Evolutionary conservation across 1,140 invertebrate species (phyloP), one percentile per base, ranked within the genome.

Genomic region (Trigoniulus corallinus): DNA sequence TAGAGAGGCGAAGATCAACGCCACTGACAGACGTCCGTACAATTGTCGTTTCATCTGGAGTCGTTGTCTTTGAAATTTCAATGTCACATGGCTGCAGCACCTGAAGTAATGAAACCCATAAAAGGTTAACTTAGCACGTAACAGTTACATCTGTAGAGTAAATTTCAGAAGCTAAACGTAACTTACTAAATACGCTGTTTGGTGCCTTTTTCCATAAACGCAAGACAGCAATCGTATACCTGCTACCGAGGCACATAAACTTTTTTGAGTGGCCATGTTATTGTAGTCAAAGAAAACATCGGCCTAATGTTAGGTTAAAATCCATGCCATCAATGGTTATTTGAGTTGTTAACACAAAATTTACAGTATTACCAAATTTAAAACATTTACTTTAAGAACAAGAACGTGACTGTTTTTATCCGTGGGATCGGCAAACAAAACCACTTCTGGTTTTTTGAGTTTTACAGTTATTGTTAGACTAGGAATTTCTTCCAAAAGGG

Each of bases 201-300:
- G 52, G 29, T 56, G 52, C 18, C 57, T 43, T 7, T 48, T 39
- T 37, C 57, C 58, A 50, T 62, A 61, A 10, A 57, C 26, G 13
- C 58, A 62, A 0, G 60, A 61, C 15, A 79, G 67, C 1, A 82
- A 73, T 57, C 82, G 78, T 24, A 84, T 63, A 12, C 79, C 77
- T 15, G 78, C 79, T 1, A 67, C 53, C 78, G 59, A 10, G 71
- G 82, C 51, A 75, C 72, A 4, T 75, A 84, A 64, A 41, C 74
- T 78, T 43, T 81, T 74, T 21, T 74, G 73, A 21, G 75, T 76
- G 1, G 71, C 68, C 56, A 83, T 81, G 44, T 69, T 67, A 18
- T 77, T 79, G 63, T 81, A 83, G 58, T 85, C 83, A 2, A 83
- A 69, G 4, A 78, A 69, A 1, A 86, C 68, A 64, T 86, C 82